A percentile compares a stretch with the other conserved stretches of the same genome.
Conservation (phyloP, 1,140 invertebrate species). For the Meloidogyne hapla region DNA sequence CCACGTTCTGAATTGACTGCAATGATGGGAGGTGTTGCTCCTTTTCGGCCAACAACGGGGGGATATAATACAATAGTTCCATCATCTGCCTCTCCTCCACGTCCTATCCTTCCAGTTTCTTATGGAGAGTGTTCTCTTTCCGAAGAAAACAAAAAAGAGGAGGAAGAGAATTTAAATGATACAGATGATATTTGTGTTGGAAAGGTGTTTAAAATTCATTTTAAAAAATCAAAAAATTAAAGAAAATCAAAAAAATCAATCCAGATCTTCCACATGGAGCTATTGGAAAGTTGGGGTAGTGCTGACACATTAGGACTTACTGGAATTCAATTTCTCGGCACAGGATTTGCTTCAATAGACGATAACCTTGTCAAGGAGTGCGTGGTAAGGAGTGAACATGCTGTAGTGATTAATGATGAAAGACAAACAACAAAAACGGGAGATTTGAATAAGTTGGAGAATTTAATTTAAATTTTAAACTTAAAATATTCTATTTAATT, state of each 20-base stretch:
- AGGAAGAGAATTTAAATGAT: not conserved
- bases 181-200: not conserved
- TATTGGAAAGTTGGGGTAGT: conserved; percentile 67
- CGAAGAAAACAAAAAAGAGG: not conserved
- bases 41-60: not conserved
- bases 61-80: not conserved
- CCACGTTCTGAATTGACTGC: no score
- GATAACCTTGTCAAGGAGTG: conserved; percentile 48
- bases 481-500: not conserved
- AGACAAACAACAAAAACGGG: not conserved
- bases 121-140: not conserved
- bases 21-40: no score
- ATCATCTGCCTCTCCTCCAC: not conserved
- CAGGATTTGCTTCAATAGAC: conserved; percentile 63
- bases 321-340: conserved; percentile 67
- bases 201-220: conserved; percentile 8
- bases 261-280: conserved; percentile 66
- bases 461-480: not conserved
- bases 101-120: not conserved
- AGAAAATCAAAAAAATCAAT: no score
- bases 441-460: conserved; percentile 21
- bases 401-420: conserved; percentile 43
- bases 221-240: not conserved
- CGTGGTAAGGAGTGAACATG: conserved; percentile 61
- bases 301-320: conserved; percentile 66